phyloP scores from a whole-genome alignment of 1,140 invertebrate species.

The Kradibia gibbosae region DNA sequence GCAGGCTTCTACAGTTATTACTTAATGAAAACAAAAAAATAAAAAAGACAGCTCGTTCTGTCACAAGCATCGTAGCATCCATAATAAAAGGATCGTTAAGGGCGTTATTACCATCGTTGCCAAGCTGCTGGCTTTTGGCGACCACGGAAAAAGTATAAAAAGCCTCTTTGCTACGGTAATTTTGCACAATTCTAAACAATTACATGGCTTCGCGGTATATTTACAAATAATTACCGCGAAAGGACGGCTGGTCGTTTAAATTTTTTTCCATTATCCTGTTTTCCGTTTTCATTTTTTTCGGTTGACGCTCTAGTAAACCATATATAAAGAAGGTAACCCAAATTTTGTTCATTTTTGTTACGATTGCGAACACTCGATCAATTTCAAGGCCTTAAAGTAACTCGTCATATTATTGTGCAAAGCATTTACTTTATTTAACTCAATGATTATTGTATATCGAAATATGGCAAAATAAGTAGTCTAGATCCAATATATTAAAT shows the following conservation, averaged over 20 bases:
- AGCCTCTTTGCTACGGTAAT: slow-evolving; percentile 13
- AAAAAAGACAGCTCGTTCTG: slow-evolving; percentile 8
- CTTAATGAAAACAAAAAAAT: not conserved
- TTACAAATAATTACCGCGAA: slow-evolving; percentile 26
- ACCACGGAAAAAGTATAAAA: slow-evolving; percentile 10
- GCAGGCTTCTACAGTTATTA: not conserved
- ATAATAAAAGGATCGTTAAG: slow-evolving; percentile 37
- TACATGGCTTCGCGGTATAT: slow-evolving; percentile 31
- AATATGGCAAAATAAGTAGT: not conserved
- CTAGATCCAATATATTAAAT: too few species aligned
- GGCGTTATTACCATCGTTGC: slow-evolving; percentile 28
- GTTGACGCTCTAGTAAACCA: not conserved
- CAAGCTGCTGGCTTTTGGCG: slow-evolving; percentile 17
- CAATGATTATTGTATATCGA: slow-evolving; percentile 2
- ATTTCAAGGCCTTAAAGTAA: not conserved
- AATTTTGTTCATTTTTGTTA: slow-evolving; percentile 25
- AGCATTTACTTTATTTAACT: not conserved
- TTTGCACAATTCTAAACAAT: slow-evolving; percentile 33
- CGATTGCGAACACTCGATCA: not conserved
- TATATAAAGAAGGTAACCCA: not conserved
- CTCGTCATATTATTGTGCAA: not conserved
- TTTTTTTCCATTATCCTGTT: not conserved
- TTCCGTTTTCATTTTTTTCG: not conserved
- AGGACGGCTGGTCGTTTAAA: not conserved
- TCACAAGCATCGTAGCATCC: not conserved